Evolutionary conservation across 53 echinoderm and acorn worm genomes (phyloP).

Genomic region (Paracentrotus lividus): DNA sequence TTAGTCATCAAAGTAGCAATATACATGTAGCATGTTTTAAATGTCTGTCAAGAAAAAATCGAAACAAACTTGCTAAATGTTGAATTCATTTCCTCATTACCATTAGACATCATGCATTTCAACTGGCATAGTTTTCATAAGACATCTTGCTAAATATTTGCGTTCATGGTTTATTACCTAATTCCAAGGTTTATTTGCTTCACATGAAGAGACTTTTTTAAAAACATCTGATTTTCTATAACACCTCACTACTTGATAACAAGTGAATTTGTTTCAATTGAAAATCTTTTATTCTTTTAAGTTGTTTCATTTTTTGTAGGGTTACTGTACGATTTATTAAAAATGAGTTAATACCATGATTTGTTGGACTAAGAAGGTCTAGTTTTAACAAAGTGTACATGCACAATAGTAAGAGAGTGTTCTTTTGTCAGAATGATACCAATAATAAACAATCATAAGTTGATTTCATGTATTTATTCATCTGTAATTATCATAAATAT

Average conservation of each 20-base stretch:
- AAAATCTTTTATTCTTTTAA: too few species aligned
- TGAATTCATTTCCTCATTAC: neutral
- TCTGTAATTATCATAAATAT: too few species aligned
- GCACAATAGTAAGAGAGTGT: too few species aligned
- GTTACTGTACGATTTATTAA: too few species aligned
- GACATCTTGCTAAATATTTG: slow-evolving; percentile 15
- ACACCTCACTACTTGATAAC: neutral
- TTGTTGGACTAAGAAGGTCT: too few species aligned
- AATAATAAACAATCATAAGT: too few species aligned
- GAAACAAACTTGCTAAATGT: neutral
- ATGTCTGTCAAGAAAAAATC: neutral
- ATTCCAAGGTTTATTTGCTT: neutral
- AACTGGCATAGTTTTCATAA: neutral
- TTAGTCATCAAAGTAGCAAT: slow-evolving; percentile 38
- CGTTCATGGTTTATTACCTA: neutral
- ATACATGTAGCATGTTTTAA: neutral
- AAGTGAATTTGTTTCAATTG: neutral
- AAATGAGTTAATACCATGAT: too few species aligned
- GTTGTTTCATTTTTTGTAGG: too few species aligned
- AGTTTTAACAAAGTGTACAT: too few species aligned
- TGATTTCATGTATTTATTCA: too few species aligned
- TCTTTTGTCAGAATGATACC: too few species aligned
- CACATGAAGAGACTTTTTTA: neutral
- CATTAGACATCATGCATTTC: neutral
- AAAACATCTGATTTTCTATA: neutral